Conservation (phyloP, 2,113 vertebrate species). For the Nesoenas mayeri region DNA sequence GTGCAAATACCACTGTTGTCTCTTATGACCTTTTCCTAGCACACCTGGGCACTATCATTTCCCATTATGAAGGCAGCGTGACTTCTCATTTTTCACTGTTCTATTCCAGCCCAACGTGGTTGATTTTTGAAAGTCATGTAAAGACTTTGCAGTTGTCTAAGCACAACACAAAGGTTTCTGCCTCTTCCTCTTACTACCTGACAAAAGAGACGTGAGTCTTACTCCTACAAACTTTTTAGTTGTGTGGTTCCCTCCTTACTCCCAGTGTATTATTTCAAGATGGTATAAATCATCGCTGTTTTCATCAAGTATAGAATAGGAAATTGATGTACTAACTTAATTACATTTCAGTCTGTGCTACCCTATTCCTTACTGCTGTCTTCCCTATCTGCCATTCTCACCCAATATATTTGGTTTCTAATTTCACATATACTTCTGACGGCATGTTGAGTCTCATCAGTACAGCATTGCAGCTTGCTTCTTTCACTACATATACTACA, state of each 20-base stretch:
- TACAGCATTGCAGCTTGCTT: not conserved
- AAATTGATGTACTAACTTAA: not conserved
- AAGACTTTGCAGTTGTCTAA: not conserved
- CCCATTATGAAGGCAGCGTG: not conserved
- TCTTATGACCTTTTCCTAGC: not conserved
- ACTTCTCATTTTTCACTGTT: not conserved
- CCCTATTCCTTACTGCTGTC: not conserved
- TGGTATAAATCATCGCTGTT: not conserved
- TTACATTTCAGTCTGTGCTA: not conserved
- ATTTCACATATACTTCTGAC: not conserved
- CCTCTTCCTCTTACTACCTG: not conserved
- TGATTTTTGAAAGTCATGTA: not conserved
- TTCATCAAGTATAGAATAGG: not conserved
- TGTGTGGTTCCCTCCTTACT: not conserved
- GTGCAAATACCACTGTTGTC: not conserved
- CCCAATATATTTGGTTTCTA: not conserved
- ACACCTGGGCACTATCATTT: not conserved
- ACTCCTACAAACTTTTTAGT: not conserved
- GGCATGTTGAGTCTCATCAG: not conserved
- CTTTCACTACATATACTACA: rapidly evolving
- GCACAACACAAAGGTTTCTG: not conserved
- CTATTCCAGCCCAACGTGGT: not conserved
- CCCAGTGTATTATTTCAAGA: not conserved
- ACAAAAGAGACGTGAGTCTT: not conserved
- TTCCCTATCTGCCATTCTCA: not conserved